Conservation (phyloP, 2,113 vertebrate genomes). For the Isichthys henryi region DNA sequence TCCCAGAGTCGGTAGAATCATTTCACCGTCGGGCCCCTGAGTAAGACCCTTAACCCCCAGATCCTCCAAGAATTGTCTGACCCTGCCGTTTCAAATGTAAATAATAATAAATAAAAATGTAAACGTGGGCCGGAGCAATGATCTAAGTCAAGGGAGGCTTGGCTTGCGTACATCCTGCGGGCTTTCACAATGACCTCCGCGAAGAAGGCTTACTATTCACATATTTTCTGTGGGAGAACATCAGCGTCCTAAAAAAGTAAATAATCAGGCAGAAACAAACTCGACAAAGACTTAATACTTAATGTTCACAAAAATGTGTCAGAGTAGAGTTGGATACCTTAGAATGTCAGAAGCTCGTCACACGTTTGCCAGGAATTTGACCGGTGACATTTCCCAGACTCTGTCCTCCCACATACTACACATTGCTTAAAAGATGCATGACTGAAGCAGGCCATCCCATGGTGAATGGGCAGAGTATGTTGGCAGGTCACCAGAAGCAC, state of each 20-base stretch:
- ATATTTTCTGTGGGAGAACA: neutral
- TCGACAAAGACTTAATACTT: neutral
- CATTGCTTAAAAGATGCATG: conserved; percentile 20
- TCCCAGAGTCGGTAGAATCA: neutral
- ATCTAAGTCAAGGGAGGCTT: neutral
- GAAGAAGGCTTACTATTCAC: neutral
- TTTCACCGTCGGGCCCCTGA: neutral
- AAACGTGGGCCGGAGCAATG: neutral
- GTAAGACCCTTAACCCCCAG: neutral
- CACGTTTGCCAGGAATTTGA: conserved; percentile 20
- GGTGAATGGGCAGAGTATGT: neutral
- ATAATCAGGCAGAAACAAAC: neutral
- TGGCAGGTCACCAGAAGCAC: conserved; percentile 14
- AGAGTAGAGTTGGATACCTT: neutral
- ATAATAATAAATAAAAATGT: neutral
- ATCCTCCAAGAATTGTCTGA: neutral
- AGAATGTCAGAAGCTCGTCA: neutral
- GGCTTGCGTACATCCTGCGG: neutral
- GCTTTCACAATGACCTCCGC: neutral
- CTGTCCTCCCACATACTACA: conserved; percentile 26
- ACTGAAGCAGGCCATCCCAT: conserved; percentile 9
- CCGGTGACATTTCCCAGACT: conserved; percentile 16
- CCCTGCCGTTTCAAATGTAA: neutral
- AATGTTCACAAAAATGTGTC: neutral
- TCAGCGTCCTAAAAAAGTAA: neutral